Evolutionary conservation across 1,140 invertebrate species (phyloP), one percentile per base, ranked within the genome.

Genomic region (Atta colombica): DNA sequence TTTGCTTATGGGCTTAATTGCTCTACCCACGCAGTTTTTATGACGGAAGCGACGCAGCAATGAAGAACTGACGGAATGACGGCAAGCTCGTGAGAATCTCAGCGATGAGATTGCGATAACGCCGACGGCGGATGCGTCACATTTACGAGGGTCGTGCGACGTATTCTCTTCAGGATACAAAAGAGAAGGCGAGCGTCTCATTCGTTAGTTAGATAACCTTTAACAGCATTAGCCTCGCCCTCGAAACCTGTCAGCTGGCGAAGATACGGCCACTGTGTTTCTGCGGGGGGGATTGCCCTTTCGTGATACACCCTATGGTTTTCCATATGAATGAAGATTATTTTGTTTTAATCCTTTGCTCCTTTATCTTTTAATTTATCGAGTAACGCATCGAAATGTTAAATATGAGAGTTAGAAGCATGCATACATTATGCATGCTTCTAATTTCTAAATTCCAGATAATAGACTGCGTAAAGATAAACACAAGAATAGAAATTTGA

Each of bases 161-260:
- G 58, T 51, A 75, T 75, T 49, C 25, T 58, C 58, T 61, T 61
- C 69, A 25, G 69, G 69, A 84, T 84, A 61, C 16, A 75, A 55
- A 49, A 25, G 80, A 84, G 80, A 74, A 84, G 80, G 39, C 80
- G 69, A 61, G 80, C 39, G 28, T 60, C 53, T 75, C 68, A 61
- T 84, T 84, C 69, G 69, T 84, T 84, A 80, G 77, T 68, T 55
- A 84, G 80, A 84, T 84, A 84, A 84, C 69, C 80, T 84, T 84
- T 84, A 84, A 55, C 80, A 63, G 53, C 69, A 75, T 84, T 75
- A 84, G 80, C 80, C 80, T 75, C 80, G 80, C 69, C 72, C 80
- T 82, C 80, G 53, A 45, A 1, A 74, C 68, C 80, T 84, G 69
- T 39, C 69, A 74, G 39, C 69, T 49, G 39, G 12, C 66, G 21